Percentiles rank a stretch among this genome's conserved stretches.
phyloP scores from a whole-genome alignment of 1,140 invertebrate genomes.

The Drosophila truncata region DNA sequence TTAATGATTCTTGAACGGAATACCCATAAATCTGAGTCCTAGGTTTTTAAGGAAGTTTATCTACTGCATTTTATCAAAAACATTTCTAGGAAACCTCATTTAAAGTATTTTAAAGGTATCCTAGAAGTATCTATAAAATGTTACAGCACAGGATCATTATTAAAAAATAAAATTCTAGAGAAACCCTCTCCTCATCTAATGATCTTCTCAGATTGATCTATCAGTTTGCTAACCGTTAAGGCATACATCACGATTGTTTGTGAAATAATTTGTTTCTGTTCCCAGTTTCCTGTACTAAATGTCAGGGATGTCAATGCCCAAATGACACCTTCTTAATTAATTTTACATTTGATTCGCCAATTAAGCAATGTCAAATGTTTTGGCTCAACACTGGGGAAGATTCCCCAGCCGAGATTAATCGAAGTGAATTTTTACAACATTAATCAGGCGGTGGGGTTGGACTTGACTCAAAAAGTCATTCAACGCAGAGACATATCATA shows the following conservation, averaged over 20 bases:
- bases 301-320: conserved; percentile 69
- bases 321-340: conserved; percentile 62
- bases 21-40: too few species aligned
- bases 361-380: conserved; percentile 70
- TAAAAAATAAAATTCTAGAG: neutral
- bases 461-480: conserved; percentile 66
- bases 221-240: conserved; percentile 28
- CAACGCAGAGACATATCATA: conserved; percentile 39
- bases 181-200: neutral
- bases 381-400: conserved; percentile 36
- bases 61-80: too few species aligned
- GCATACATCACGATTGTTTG: conserved; percentile 26
- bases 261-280: conserved; percentile 9
- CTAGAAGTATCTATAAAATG: too few species aligned
- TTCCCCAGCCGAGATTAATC: conserved; percentile 64
- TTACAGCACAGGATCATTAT: too few species aligned
- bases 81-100: too few species aligned
- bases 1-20: neutral
- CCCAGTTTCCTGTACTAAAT: conserved; percentile 57
- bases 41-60: too few species aligned
- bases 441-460: conserved; percentile 58
- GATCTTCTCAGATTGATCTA: conserved; percentile 21
- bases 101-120: too few species aligned
- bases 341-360: conserved; percentile 41
- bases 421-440: conserved; percentile 70